Conservation (phyloP, 1,140 invertebrate species). For the Drosophila pallidifrons region DNA sequence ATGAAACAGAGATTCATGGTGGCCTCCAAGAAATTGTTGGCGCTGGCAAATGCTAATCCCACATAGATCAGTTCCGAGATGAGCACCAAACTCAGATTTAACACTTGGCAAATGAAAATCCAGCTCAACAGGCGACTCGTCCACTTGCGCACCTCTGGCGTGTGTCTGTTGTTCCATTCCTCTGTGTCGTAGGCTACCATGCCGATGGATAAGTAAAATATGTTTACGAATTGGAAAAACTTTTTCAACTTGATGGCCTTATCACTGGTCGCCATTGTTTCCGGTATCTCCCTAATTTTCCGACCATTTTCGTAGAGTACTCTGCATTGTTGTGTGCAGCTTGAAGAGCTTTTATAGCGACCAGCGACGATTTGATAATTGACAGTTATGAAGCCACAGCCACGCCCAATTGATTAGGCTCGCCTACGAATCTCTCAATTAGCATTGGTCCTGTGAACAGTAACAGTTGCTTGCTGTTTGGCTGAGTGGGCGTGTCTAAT, state of each 20-base stretch:
- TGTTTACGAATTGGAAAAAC: conserved; percentile 60
- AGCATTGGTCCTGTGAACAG: conserved; percentile 61
- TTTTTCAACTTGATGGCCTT: conserved; percentile 21
- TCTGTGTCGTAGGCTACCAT: conserved; percentile 60
- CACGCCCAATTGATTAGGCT: conserved; percentile 62
- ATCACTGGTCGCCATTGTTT: background rate
- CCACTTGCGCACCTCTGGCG: background rate
- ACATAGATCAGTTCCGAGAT: conserved; percentile 67
- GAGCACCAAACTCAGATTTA: conserved; percentile 65
- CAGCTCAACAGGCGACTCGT: conserved; percentile 29
- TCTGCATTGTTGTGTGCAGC: background rate
- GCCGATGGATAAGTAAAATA: conserved; percentile 68
- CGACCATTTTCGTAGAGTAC: background rate
- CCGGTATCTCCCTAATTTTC: conserved; percentile 4
- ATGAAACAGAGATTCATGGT: conserved; percentile 75
- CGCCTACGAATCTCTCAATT: conserved; percentile 70
- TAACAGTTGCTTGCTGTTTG: conserved; percentile 60
- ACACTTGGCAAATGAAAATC: conserved; percentile 49
- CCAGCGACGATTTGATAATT: conserved; percentile 64
- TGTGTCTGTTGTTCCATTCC: background rate
- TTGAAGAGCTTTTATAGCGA: conserved; percentile 31
- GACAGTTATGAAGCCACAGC: conserved; percentile 29
- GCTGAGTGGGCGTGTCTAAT: conserved; percentile 58
- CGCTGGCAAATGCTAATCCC: conserved; percentile 54
- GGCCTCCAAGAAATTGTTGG: conserved; percentile 71